Evolutionary conservation across 2,113 vertebrate genomes (phyloP).

Genomic region (Cranoglanis bouderius): DNA sequence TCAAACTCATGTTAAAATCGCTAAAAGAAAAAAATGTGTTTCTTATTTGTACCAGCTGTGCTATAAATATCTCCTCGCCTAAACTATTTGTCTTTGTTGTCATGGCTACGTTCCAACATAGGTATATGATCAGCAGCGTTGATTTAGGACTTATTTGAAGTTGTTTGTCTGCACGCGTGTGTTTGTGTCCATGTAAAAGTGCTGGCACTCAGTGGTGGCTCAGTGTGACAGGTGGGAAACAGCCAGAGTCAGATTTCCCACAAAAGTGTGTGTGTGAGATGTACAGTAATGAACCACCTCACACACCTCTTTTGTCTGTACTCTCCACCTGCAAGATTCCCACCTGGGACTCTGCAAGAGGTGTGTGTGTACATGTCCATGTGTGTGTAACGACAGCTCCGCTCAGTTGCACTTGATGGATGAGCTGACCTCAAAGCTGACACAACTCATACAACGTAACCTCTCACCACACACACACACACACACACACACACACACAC

Average conservation of each 20-base stretch:
- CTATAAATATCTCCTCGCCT: not conserved
- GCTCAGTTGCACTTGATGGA: slow-evolving; percentile 47
- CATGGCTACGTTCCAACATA: not conserved
- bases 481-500: slow-evolving; percentile 42
- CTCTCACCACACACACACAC: slow-evolving; percentile 25
- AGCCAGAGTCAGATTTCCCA: slow-evolving; percentile 34
- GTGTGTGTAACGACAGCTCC: slow-evolving; percentile 31
- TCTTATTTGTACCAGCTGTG: not conserved
- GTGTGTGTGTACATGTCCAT: slow-evolving; percentile 35
- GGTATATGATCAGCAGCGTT: not conserved
- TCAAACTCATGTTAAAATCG: not conserved
- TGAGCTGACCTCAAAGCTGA: slow-evolving; percentile 49
- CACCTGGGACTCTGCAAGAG: slow-evolving; percentile 30
- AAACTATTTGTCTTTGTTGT: not conserved
- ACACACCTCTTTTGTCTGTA: slow-evolving; percentile 64
- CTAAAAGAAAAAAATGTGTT: not conserved
- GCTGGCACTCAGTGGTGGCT: not conserved
- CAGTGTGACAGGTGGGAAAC: slow-evolving; percentile 31
- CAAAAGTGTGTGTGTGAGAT: slow-evolving; percentile 66
- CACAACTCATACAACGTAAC: slow-evolving; percentile 52
- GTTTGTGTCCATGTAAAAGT: not conserved
- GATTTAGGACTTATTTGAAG: not conserved
- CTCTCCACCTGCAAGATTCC: slow-evolving; percentile 62
- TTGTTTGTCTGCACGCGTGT: not conserved
- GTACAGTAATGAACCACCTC: slow-evolving; percentile 74